Percentiles rank a stretch among this genome's conserved stretches.
phyloP scores from a whole-genome alignment of 2,888 invertebrate species.

The Nasonovia ribisnigri region DNA sequence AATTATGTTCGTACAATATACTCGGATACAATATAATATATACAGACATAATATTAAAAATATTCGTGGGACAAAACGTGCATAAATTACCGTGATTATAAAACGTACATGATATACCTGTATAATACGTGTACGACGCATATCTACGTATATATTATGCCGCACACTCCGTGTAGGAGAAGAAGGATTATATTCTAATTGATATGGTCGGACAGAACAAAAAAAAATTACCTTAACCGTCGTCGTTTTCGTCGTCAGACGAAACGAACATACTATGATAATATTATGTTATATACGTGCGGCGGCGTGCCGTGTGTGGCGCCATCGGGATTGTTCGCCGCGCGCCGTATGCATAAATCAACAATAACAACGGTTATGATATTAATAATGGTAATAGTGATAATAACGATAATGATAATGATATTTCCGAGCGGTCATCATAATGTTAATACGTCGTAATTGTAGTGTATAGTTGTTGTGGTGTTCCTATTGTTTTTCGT shows the following conservation, averaged over 20 bases:
- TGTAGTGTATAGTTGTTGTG: neutral
- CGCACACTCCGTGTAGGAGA: slow-evolving; percentile 5
- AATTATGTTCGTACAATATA: neutral
- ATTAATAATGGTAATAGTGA: neutral
- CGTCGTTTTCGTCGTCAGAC: slow-evolving; percentile 3
- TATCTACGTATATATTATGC: neutral
- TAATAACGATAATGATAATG: slow-evolving; percentile 12
- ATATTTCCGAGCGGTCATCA: neutral
- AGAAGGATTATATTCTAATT: slow-evolving; percentile 18
- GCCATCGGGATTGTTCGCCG: slow-evolving; percentile 23
- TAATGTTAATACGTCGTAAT: neutral
- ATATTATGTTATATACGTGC: neutral
- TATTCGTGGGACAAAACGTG: slow-evolving; percentile 34
- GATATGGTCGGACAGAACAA: neutral
- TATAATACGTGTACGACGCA: neutral
- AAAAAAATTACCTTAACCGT: slow-evolving; percentile 48
- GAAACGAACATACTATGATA: slow-evolving; percentile 10
- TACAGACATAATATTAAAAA: neutral
- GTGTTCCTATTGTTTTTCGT: neutral
- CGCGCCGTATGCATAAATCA: slow-evolving; percentile 31
- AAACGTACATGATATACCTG: neutral
- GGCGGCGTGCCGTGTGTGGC: slow-evolving; percentile 17
- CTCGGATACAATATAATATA: neutral
- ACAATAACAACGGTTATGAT: slow-evolving; percentile 2
- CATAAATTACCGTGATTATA: slow-evolving; percentile 44